phyloP scores from a whole-genome alignment of 1,140 invertebrate genomes.

The Temnothorax nylanderi region DNA sequence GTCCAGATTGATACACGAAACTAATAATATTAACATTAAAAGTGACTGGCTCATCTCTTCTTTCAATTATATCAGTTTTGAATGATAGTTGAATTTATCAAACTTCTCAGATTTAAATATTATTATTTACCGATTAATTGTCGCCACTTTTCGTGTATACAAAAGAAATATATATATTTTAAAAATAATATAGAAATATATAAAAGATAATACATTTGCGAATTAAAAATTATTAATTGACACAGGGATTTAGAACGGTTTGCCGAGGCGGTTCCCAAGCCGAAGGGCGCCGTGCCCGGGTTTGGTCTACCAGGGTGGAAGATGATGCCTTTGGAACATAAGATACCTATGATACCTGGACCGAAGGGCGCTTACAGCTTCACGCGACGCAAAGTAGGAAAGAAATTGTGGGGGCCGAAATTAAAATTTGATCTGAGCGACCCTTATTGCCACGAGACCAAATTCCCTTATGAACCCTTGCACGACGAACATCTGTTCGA shows the following conservation, averaged over 20 bases:
- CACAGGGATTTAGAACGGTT: slow-evolving; percentile 71
- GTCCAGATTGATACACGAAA: background rate
- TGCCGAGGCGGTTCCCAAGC: slow-evolving; percentile 74
- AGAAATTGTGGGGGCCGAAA: slow-evolving; percentile 68
- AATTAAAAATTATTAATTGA: background rate
- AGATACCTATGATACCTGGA: slow-evolving; percentile 79
- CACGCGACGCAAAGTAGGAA: slow-evolving; percentile 79
- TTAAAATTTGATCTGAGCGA: slow-evolving; percentile 78
- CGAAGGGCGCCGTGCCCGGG: slow-evolving; percentile 73
- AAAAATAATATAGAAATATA: background rate
- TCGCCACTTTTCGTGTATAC: background rate
- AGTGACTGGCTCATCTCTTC: background rate
- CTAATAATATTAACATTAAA: background rate
- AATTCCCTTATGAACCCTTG: slow-evolving; percentile 79
- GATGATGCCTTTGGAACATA: slow-evolving; percentile 78
- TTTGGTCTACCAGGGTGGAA: slow-evolving; percentile 83
- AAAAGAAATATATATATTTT: background rate
- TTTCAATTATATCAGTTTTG: background rate
- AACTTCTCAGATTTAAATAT: background rate
- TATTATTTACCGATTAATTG: background rate
- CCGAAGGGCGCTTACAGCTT: slow-evolving; percentile 77
- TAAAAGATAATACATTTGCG: background rate
- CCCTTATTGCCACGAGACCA: slow-evolving; percentile 77
- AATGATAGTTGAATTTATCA: background rate
- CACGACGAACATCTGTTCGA: slow-evolving; percentile 80